Percentiles rank a stretch among this genome's conserved stretches.
Evolutionary conservation across 2,113 vertebrate species (phyloP).

Genomic region (Halichoeres trimaculatus): DNA sequence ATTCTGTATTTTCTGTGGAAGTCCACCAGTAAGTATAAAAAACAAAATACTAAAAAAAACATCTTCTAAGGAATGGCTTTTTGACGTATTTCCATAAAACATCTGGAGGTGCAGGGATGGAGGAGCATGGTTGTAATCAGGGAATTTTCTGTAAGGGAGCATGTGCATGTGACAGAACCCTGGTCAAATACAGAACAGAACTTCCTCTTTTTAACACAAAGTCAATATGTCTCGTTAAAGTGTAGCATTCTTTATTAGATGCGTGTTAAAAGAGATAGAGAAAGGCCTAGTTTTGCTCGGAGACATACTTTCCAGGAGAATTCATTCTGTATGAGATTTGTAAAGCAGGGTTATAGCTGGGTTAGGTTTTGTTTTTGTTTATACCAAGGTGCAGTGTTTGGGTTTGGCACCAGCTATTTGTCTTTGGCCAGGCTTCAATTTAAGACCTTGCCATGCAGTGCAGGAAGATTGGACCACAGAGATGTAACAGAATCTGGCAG

Average conservation of each 20-base stretch:
- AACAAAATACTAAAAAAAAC: too few species aligned
- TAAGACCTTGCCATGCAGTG: background rate
- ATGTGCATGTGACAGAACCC: background rate
- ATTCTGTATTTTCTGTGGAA: slow-evolving; percentile 14
- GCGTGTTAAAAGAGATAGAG: too few species aligned
- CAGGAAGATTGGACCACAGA: too few species aligned
- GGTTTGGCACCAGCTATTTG: background rate
- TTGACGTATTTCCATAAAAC: slow-evolving; percentile 7
- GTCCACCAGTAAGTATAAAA: slow-evolving; percentile 24
- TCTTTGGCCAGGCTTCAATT: background rate
- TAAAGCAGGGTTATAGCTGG: too few species aligned
- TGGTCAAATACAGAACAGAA: too few species aligned
- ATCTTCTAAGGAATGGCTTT: slow-evolving; percentile 6
- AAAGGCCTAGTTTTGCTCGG: background rate
- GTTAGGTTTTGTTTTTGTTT: background rate
- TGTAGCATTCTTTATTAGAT: too few species aligned
- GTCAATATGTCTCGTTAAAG: too few species aligned
- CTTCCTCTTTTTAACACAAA: too few species aligned
- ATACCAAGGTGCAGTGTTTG: background rate
- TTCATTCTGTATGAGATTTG: too few species aligned
- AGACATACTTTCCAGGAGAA: background rate
- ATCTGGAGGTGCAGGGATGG: slow-evolving; percentile 1
- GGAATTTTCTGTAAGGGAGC: background rate
- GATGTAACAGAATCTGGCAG: too few species aligned
- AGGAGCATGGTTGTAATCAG: slow-evolving; percentile 4